Percentiles rank a stretch among this genome's conserved stretches.
Conservation (phyloP, 2,797 vertebrate species). For the Sebastes vulpes region DNA sequence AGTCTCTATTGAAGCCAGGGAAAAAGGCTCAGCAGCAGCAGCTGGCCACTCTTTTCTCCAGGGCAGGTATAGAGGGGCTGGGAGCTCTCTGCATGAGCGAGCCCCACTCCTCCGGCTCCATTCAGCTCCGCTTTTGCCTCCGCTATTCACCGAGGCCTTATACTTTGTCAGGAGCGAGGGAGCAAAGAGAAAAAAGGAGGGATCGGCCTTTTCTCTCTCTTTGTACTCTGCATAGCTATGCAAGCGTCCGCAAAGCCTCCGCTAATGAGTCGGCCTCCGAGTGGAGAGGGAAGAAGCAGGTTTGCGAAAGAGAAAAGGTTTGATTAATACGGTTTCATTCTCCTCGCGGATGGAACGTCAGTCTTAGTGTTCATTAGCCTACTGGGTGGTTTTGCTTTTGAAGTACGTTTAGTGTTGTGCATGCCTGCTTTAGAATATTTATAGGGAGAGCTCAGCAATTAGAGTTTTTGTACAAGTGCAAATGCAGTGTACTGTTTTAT, state of each 20-base stretch:
- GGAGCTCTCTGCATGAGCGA: constrained; percentile 84
- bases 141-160: constrained; percentile 73
- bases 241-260: constrained; percentile 72
- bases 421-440: constrained; percentile 40
- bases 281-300: constrained; percentile 51
- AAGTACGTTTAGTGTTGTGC: constrained; percentile 20
- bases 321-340: constrained; percentile 76
- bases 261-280: constrained; percentile 79
- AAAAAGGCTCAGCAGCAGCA: constrained; percentile 82
- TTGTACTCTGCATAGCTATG: constrained; percentile 76
- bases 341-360: constrained; percentile 64
- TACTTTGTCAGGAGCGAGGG: constrained; percentile 78
- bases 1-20: constrained; percentile 81
- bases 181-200: constrained; percentile 69
- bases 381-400: constrained; percentile 53
- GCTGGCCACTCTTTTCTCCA: constrained; percentile 82
- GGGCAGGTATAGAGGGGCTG: constrained; percentile 79
- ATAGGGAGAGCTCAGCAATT: constrained; percentile 23
- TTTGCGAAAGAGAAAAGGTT: constrained; percentile 73
- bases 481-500: constrained; percentile 38
- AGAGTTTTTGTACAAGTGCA: constrained; percentile 26
- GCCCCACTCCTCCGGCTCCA: constrained; percentile 76
- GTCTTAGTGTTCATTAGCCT: constrained; percentile 40
- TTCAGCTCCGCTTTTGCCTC: constrained; percentile 74
- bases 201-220: constrained; percentile 76